These are phyloP conservation scores for Leptinotarsa tumamoca DNA, from an alignment of 2,888 invertebrate genomes.

Conservation along the genomic window DNA sequence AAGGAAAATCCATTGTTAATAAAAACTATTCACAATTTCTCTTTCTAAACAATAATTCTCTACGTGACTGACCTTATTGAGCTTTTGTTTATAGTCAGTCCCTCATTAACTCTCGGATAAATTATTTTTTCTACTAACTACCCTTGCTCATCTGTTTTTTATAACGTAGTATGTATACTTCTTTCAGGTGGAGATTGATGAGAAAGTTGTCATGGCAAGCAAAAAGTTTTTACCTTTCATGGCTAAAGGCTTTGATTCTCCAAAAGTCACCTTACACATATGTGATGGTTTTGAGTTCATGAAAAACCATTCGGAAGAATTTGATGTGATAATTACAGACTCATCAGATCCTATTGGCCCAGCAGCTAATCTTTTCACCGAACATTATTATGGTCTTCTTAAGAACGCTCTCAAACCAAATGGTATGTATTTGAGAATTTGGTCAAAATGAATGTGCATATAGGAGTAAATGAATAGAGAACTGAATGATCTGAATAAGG, in stretches of 20 bases:
- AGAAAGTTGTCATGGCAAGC: slow-evolving; percentile 88
- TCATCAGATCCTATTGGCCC: slow-evolving; percentile 97
- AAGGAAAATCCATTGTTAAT: too few species aligned
- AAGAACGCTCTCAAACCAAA: slow-evolving; percentile 84
- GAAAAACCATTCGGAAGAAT: slow-evolving; percentile 84
- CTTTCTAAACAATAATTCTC: too few species aligned
- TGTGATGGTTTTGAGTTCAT: slow-evolving; percentile 97
- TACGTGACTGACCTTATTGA: too few species aligned
- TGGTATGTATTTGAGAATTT: slow-evolving; percentile 68
- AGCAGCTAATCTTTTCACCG: slow-evolving; percentile 72
- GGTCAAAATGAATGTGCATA: background rate
- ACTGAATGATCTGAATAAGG: too few species aligned
- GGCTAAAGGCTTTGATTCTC: slow-evolving; percentile 86
- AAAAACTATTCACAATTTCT: too few species aligned
- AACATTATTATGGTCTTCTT: slow-evolving; percentile 73
- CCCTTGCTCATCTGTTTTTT: too few species aligned
- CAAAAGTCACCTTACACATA: slow-evolving; percentile 78
- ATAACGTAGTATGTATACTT: background rate
- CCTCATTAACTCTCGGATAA: too few species aligned
- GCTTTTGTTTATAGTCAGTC: too few species aligned
- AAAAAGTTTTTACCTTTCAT: slow-evolving; percentile 91
- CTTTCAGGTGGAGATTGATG: slow-evolving; percentile 92
- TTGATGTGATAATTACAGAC: slow-evolving; percentile 98
- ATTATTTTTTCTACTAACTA: too few species aligned
- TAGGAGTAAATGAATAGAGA: background rate